Percentiles rank a stretch among this genome's conserved stretches.
These are phyloP conservation scores for Spheniscus mendiculus DNA, from an alignment of 2,113 vertebrate genomes.

Conservation along the genomic window DNA sequence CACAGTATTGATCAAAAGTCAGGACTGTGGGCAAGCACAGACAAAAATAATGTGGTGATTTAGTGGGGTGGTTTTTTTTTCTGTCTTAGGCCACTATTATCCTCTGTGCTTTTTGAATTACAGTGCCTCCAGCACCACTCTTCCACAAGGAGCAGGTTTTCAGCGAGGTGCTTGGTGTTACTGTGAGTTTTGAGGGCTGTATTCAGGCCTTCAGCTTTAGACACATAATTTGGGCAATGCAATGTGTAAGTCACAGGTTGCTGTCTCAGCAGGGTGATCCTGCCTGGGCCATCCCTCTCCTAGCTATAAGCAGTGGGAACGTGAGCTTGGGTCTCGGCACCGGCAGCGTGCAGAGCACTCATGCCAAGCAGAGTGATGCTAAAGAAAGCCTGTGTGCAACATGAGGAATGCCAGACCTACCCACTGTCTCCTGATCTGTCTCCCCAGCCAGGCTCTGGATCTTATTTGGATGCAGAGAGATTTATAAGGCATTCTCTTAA, in stretches of 20 bases:
- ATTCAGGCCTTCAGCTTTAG: background rate
- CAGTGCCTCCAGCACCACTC: rapidly evolving
- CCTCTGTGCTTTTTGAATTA: background rate
- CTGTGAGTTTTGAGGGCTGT: background rate
- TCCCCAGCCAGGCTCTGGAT: conserved; percentile 38
- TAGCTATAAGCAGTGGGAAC: background rate
- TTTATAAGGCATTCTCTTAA: conserved; percentile 62
- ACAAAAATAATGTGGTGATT: background rate
- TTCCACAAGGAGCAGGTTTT: background rate
- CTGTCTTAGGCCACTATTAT: background rate
- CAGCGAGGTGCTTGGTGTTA: background rate
- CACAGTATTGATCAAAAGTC: background rate
- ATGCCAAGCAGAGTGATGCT: background rate
- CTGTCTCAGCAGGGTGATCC: background rate
- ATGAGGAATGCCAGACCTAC: conserved; percentile 51
- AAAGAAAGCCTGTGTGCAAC: background rate
- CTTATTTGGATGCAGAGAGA: conserved; percentile 45
- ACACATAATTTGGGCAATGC: rapidly evolving
- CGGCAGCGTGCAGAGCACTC: background rate
- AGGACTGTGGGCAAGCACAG: background rate
- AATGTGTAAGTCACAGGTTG: background rate
- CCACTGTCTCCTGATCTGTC: conserved; percentile 10
- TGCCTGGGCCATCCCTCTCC: background rate
- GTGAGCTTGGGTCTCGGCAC: background rate
- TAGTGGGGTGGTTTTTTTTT: background rate